Evolutionary conservation across 2,888 invertebrate species (phyloP).

Genomic region (Cepaea hortensis): DNA sequence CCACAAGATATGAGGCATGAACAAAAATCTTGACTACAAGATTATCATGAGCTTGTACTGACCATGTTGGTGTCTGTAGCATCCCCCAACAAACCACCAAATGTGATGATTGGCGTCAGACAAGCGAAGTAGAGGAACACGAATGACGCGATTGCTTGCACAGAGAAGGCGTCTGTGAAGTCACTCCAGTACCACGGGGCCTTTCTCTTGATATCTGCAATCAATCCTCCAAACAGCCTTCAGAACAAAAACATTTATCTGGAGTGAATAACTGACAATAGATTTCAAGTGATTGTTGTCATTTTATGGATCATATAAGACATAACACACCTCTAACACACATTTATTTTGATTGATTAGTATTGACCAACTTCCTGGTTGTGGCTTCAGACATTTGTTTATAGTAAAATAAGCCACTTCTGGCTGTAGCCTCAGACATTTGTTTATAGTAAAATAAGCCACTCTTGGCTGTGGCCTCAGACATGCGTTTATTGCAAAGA

Average conservation of each 20-base stretch:
- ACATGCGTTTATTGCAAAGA: no score
- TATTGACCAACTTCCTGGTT: no score
- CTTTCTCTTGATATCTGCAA: constrained; percentile 72
- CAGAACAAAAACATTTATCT: background rate
- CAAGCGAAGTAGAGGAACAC: constrained; percentile 77
- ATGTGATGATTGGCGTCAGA: constrained; percentile 76
- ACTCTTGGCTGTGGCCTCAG: no score
- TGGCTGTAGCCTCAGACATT: no score
- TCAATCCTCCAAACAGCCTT: constrained; percentile 75
- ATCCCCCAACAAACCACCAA: constrained; percentile 75
- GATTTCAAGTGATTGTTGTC: background rate
- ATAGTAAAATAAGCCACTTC: no score
- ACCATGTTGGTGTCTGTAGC: constrained; percentile 74
- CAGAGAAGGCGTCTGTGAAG: constrained; percentile 75
- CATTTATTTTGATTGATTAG: no score
- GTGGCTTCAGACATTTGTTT: no score
- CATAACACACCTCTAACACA: no score
- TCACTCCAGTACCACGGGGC: constrained; percentile 72
- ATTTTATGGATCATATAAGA: no score
- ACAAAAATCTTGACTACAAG: no score
- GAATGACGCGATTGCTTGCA: constrained; percentile 74
- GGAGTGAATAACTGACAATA: background rate
- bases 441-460: no score
- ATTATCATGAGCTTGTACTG: constrained; percentile 29
- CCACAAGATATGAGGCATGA: no score